These are phyloP conservation scores for Hirudinaria manillensis DNA, from an alignment of 2,888 invertebrate species.

Conservation along the genomic window DNA sequence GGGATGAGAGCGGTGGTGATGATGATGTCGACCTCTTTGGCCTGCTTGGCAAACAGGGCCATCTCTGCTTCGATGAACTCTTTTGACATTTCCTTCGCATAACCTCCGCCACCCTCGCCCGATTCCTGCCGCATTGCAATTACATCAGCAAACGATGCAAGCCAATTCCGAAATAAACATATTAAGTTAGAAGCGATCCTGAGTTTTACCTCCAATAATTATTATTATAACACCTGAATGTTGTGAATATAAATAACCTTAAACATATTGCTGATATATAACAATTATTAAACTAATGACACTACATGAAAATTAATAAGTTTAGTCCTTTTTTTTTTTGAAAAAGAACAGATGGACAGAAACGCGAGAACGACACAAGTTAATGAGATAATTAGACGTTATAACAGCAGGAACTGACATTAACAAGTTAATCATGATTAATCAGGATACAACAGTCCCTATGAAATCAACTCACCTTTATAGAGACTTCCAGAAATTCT, in stretches of 20 bases:
- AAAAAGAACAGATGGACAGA: too few species aligned
- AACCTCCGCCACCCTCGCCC: constrained; percentile 65
- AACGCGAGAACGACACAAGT: too few species aligned
- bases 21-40: constrained; percentile 75
- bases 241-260: too few species aligned
- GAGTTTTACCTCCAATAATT: too few species aligned
- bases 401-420: too few species aligned
- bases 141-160: not conserved
- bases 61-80: constrained; percentile 77
- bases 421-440: too few species aligned
- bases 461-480: constrained; percentile 59
- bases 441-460: not conserved
- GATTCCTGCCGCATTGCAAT: constrained; percentile 52
- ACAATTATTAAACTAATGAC: too few species aligned
- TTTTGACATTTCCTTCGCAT: constrained; percentile 66
- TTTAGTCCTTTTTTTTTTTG: too few species aligned
- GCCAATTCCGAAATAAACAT: not conserved
- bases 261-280: too few species aligned
- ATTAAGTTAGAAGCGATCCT: not conserved
- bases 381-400: too few species aligned
- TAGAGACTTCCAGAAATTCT: constrained; percentile 73
- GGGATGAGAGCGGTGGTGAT: constrained; percentile 85
- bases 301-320: too few species aligned
- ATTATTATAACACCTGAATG: too few species aligned
- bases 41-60: constrained; percentile 77